Percentiles rank a stretch among this genome's conserved stretches.
Evolutionary conservation across 2,888 invertebrate species (phyloP).

Genomic region (Dynastes grantii): DNA sequence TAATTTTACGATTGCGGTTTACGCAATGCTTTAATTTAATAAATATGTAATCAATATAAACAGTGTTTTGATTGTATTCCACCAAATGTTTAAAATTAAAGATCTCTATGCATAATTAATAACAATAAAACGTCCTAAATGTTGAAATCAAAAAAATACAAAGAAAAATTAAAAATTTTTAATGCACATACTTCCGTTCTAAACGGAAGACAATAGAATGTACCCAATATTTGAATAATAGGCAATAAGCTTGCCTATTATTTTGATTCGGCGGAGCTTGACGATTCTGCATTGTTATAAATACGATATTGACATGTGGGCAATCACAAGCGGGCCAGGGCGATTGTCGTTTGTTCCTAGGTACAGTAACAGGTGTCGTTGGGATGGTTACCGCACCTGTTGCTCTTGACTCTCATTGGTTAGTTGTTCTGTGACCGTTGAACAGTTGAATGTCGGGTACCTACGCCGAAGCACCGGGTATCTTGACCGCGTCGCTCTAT

Average conservation of each 20-base stretch:
- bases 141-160: too few species aligned
- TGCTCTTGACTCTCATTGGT: constrained; percentile 40
- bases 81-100: too few species aligned
- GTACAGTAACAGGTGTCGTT: constrained; percentile 43
- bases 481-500: background rate
- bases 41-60: too few species aligned
- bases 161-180: too few species aligned
- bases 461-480: background rate
- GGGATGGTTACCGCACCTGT: constrained; percentile 37
- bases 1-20: too few species aligned
- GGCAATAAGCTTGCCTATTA: constrained; percentile 1
- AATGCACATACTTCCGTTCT: too few species aligned
- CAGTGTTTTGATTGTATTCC: too few species aligned
- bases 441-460: constrained; percentile 13
- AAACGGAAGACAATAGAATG: too few species aligned
- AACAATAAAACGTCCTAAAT: too few species aligned
- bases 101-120: too few species aligned
- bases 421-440: constrained; percentile 40
- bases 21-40: too few species aligned
- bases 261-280: constrained; percentile 16
- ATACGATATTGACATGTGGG: background rate
- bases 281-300: constrained; percentile 3
- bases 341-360: constrained; percentile 23
- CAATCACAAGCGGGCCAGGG: background rate
- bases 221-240: too few species aligned